Conservation (phyloP, 2,113 vertebrate genomes). For the Oplegnathus fasciatus region DNA sequence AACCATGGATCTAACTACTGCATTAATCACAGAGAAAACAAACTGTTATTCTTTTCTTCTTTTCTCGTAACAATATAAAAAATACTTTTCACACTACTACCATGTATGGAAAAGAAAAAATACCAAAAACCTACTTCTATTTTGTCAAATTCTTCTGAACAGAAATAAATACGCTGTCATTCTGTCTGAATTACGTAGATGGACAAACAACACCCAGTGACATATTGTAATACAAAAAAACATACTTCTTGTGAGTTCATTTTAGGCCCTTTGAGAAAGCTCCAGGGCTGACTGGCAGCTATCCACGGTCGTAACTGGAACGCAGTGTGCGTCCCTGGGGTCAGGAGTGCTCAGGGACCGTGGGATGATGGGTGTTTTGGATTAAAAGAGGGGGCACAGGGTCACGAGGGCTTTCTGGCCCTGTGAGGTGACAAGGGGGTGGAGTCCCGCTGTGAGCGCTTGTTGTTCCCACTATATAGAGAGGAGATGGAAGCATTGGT, state of each 20-base stretch:
- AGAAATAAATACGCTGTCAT: slow-evolving; percentile 62
- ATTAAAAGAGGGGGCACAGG: not conserved
- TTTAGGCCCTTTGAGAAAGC: slow-evolving; percentile 22
- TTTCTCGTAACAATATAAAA: slow-evolving; percentile 18
- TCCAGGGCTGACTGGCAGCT: slow-evolving; percentile 43
- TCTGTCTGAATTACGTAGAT: slow-evolving; percentile 47
- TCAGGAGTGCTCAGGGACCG: slow-evolving; percentile 31
- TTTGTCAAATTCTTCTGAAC: slow-evolving; percentile 44
- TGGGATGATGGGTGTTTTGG: slow-evolving; percentile 55
- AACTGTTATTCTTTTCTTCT: not conserved
- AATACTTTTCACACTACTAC: slow-evolving; percentile 1
- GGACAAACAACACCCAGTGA: slow-evolving; percentile 54
- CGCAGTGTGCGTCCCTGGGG: slow-evolving; percentile 33
- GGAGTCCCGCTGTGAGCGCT: slow-evolving; percentile 72
- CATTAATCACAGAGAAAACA: not conserved
- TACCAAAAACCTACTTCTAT: slow-evolving; percentile 10
- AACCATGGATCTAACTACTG: not conserved
- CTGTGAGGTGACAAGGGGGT: slow-evolving; percentile 57
- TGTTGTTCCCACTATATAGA: slow-evolving; percentile 75
- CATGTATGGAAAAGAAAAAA: slow-evolving; percentile 39
- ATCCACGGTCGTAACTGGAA: slow-evolving; percentile 49
- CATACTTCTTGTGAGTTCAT: slow-evolving; percentile 16
- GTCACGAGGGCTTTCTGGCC: slow-evolving; percentile 59
- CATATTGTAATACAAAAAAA: slow-evolving; percentile 22
- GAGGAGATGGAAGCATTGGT: slow-evolving; percentile 79